Conservation (phyloP, 2,113 vertebrate genomes). For the Hippolais icterina region DNA sequence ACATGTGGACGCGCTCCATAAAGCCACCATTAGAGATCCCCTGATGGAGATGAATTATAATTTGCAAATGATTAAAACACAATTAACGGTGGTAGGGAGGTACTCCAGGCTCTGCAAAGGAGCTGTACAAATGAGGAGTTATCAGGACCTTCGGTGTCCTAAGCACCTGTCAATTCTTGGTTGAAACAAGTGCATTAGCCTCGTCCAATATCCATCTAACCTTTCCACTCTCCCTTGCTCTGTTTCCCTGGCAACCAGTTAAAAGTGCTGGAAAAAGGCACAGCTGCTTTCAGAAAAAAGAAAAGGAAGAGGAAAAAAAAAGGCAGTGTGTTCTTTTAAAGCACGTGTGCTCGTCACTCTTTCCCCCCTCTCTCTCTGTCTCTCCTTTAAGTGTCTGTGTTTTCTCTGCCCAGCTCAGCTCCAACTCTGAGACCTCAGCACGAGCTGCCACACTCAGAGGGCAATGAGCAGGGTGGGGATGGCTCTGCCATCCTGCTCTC, state of each 20-base stretch:
- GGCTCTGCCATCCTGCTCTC: neutral
- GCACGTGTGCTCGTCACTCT: neutral
- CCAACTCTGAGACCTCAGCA: neutral
- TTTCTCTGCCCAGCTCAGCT: neutral
- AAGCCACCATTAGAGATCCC: slow-evolving; percentile 47
- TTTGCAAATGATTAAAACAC: slow-evolving; percentile 67
- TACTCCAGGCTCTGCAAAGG: slow-evolving; percentile 23
- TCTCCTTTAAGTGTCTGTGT: neutral
- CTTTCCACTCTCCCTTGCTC: slow-evolving; percentile 76
- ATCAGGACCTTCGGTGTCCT: slow-evolving; percentile 59
- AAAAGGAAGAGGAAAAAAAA: neutral
- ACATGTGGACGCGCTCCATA: slow-evolving; percentile 28
- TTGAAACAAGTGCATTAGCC: slow-evolving; percentile 75
- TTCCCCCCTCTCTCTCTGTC: neutral
- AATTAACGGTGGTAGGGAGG: slow-evolving; percentile 63
- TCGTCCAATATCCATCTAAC: slow-evolving; percentile 75
- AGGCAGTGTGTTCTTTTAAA: slow-evolving; percentile 51
- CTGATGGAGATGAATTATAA: slow-evolving; percentile 67
- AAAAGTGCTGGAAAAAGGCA: slow-evolving; percentile 75
- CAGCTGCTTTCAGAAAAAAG: slow-evolving; percentile 65
- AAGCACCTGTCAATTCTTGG: slow-evolving; percentile 72
- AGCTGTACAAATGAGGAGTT: slow-evolving; percentile 58
- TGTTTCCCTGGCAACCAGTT: slow-evolving; percentile 81
- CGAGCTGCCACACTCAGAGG: rapidly evolving
- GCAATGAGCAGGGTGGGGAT: slow-evolving; percentile 11